These are phyloP conservation scores for Drosophila tani DNA, from an alignment of 1,140 invertebrate genomes.

Conservation along the genomic window DNA sequence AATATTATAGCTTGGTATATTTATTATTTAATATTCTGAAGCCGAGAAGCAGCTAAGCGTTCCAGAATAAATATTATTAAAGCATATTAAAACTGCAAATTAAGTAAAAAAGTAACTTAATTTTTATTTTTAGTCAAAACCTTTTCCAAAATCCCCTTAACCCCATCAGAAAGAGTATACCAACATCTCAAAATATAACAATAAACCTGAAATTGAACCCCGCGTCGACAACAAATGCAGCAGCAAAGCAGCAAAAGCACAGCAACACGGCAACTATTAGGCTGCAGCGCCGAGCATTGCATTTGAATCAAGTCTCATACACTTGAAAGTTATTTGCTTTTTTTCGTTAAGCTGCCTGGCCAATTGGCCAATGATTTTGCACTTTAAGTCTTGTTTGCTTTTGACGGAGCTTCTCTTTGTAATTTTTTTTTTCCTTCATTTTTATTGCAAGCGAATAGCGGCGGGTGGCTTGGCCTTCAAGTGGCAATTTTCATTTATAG, in stretches of 20 bases:
- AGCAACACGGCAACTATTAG: conserved; percentile 4
- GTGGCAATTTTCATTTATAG: conserved; percentile 61
- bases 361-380: conserved; percentile 63
- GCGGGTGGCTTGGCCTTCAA: conserved; percentile 51
- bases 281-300: conserved; percentile 20
- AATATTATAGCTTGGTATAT: too few relatives aligned
- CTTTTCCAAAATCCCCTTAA: not conserved
- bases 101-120: too few relatives aligned
- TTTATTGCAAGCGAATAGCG: conserved; percentile 36
- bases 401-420: conserved; percentile 16
- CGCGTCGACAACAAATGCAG: conserved; percentile 17
- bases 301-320: conserved; percentile 45
- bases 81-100: too few relatives aligned
- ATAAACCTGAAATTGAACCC: conserved; percentile 71
- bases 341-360: conserved; percentile 11
- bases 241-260: not conserved
- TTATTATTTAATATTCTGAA: too few relatives aligned
- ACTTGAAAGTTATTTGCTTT: conserved; percentile 51
- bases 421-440: conserved; percentile 14
- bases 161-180: not conserved
- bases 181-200: conserved; percentile 28
- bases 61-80: too few relatives aligned
- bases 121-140: not conserved
- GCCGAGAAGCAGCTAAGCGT: too few relatives aligned
- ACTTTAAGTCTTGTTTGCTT: conserved; percentile 45